A percentile compares a stretch with the other conserved stretches of the same genome.
These are phyloP conservation scores for Nemoura dubitans DNA, from an alignment of 2,888 invertebrate species.

Conservation along the genomic window DNA sequence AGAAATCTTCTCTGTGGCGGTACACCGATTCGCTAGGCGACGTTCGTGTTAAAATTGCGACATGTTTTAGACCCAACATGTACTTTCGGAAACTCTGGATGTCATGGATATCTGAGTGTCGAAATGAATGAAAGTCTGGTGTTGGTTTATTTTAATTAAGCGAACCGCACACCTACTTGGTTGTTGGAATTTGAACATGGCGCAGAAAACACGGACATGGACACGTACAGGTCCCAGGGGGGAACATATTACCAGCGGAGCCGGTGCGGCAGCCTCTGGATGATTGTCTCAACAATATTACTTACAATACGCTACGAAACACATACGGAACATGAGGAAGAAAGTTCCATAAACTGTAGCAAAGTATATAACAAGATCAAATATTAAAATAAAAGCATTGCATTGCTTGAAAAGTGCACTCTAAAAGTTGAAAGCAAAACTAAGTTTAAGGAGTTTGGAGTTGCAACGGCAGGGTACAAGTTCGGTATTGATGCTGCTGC, in stretches of 20 bases:
- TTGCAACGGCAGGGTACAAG: not conserved
- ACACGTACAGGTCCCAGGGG: not conserved
- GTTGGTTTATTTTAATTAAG: not conserved
- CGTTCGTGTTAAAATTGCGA: too few species aligned
- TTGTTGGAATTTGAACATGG: not conserved
- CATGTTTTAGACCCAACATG: not conserved
- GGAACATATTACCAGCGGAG: not conserved
- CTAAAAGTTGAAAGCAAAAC: not conserved
- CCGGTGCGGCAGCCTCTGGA: not conserved
- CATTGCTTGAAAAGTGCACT: conserved; percentile 7
- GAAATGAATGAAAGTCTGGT: not conserved
- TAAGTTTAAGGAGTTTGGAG: not conserved
- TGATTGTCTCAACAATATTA: conserved; percentile 7
- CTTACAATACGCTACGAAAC: not conserved
- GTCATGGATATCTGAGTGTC: not conserved
- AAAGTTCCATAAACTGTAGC: not conserved
- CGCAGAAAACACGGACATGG: not conserved
- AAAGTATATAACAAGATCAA: conserved; percentile 7
- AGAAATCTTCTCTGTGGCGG: too few species aligned
- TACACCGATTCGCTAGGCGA: too few species aligned
- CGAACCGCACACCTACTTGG: not conserved
- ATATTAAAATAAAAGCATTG: conserved; percentile 12
- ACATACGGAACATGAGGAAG: not conserved
- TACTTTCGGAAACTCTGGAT: not conserved
- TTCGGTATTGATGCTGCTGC: not conserved